phyloP scores from a whole-genome alignment of 1,140 invertebrate species.

The Cydia strobilella region DNA sequence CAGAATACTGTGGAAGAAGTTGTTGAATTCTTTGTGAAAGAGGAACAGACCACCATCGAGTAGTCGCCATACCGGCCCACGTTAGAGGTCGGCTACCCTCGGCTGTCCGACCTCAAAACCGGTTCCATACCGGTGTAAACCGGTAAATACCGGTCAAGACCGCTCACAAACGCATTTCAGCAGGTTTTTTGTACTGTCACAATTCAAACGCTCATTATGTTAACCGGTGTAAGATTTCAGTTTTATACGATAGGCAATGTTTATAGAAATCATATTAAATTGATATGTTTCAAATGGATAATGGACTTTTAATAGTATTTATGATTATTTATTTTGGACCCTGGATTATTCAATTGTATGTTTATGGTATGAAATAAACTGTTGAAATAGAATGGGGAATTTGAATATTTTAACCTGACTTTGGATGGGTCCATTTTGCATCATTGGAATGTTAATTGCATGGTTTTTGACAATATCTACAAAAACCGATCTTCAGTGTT shows the following conservation, averaged over 20 bases:
- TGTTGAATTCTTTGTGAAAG: constrained; percentile 98
- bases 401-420: constrained; percentile 39
- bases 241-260: constrained; percentile 76
- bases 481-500: no score
- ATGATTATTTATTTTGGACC: constrained; percentile 42
- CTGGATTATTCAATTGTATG: constrained; percentile 41
- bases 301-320: constrained; percentile 65
- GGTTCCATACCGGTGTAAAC: constrained; percentile 34
- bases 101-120: constrained; percentile 50
- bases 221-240: constrained; percentile 59
- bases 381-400: constrained; percentile 37
- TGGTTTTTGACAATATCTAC: no score
- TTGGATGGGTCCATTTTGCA: constrained; percentile 18
- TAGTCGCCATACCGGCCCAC: constrained; percentile 65
- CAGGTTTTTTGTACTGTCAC: constrained; percentile 59
- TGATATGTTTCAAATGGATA: constrained; percentile 72
- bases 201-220: constrained; percentile 54
- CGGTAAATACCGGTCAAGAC: neutral
- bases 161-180: constrained; percentile 38
- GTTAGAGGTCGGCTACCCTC: constrained; percentile 51
- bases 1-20: constrained; percentile 96
- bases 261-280: constrained; percentile 77
- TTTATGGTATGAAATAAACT: constrained; percentile 53
- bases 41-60: constrained; percentile 92
- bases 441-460: neutral